Conservation (phyloP, 2,113 vertebrate genomes). For the Lampris incognitus region DNA sequence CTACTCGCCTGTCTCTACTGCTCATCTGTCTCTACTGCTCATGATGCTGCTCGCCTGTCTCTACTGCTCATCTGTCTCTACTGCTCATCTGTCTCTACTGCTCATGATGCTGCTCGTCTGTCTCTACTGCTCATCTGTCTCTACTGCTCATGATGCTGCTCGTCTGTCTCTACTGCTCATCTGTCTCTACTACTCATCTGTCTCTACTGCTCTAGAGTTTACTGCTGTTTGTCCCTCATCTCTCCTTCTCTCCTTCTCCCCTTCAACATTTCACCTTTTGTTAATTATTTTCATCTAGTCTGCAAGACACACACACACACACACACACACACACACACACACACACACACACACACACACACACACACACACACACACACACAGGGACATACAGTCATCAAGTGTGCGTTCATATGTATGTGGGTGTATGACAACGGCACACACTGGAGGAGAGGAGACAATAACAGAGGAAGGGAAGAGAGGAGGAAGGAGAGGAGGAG, state of each 20-base stretch:
- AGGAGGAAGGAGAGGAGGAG: conserved; percentile 47
- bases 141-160: too few relatives aligned
- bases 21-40: conserved; percentile 1
- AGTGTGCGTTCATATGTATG: too few relatives aligned
- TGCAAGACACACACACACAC: conserved; percentile 54
- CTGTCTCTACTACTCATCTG: background rate
- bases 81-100: too few relatives aligned
- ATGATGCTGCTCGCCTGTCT: background rate
- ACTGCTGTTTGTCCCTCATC: conserved; percentile 11
- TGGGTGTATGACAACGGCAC: background rate
- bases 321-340: conserved; percentile 26
- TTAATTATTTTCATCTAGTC: conserved; percentile 65
- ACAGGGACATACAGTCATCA: conserved; percentile 1
- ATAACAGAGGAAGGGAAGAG: conserved; percentile 17
- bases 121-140: background rate
- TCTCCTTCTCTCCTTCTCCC: conserved; percentile 8
- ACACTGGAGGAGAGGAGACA: background rate
- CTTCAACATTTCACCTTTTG: conserved; percentile 55
- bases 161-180: background rate
- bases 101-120: background rate
- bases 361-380: conserved; percentile 3
- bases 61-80: background rate
- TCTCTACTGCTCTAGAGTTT: conserved; percentile 32
- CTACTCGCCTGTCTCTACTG: background rate
- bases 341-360: conserved; percentile 10